These are phyloP conservation scores for Brachionus asplanchnoidis DNA, from an alignment of 1,140 invertebrate genomes.

Conservation along the genomic window DNA sequence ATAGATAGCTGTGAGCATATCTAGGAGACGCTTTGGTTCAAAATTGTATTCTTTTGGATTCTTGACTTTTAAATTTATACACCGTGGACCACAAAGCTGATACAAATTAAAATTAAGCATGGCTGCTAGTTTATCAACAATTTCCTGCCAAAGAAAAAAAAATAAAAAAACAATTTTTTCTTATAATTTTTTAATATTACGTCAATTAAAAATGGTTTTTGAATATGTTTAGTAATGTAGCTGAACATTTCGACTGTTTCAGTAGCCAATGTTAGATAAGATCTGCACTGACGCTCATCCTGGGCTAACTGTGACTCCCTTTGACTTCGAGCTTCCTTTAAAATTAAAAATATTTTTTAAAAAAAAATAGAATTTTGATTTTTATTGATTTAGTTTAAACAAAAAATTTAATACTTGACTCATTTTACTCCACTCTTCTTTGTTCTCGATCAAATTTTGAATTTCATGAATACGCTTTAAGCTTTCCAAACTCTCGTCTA, in stretches of 20 bases:
- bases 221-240: slow-evolving; percentile 87
- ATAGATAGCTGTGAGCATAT: slow-evolving; percentile 91
- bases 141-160: slow-evolving; percentile 58
- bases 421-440: slow-evolving; percentile 65
- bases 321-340: slow-evolving; percentile 68
- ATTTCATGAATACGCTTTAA: slow-evolving; percentile 90
- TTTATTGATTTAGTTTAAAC: slow-evolving; percentile 43
- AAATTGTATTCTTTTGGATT: slow-evolving; percentile 90
- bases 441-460: slow-evolving; percentile 76
- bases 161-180: neutral
- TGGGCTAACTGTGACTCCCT: slow-evolving; percentile 72
- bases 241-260: slow-evolving; percentile 98
- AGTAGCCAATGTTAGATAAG: slow-evolving; percentile 84
- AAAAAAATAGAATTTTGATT: too few relatives aligned
- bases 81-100: slow-evolving; percentile 93
- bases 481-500: slow-evolving; percentile 90
- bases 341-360: too few relatives aligned
- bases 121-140: slow-evolving; percentile 84
- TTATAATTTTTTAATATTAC: slow-evolving; percentile 52
- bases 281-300: slow-evolving; percentile 87
- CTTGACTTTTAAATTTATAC: slow-evolving; percentile 91
- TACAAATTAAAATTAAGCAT: slow-evolving; percentile 97
- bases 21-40: slow-evolving; percentile 82
- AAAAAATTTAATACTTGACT: slow-evolving; percentile 48
- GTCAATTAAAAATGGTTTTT: slow-evolving; percentile 82